Percentiles rank a stretch among this genome's conserved stretches.
Conservation (phyloP, 2,888 invertebrate species). For the Isotomurus palustris region DNA sequence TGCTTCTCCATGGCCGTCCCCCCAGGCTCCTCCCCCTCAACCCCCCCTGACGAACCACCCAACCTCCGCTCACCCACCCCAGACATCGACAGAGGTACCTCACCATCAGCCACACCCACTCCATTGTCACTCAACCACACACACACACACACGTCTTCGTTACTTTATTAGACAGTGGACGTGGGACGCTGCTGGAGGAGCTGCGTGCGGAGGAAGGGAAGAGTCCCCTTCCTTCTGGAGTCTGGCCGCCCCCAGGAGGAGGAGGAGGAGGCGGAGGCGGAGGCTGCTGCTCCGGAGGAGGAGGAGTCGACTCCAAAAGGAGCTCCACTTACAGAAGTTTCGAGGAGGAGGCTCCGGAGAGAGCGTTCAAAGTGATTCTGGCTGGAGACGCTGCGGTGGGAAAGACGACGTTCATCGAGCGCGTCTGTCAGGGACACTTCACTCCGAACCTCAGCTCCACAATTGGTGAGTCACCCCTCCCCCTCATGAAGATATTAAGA, state of each 20-base stretch:
- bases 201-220: conserved; percentile 38
- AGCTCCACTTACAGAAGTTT: not conserved
- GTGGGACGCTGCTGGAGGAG: conserved; percentile 42
- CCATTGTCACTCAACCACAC: too few relatives aligned
- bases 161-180: conserved; percentile 38
- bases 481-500: not conserved
- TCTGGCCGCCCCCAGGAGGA: conserved; percentile 24
- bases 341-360: conserved; percentile 50
- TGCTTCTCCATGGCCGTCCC: conserved; percentile 48
- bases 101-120: not conserved
- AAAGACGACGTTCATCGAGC: conserved; percentile 59
- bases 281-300: too few relatives aligned
- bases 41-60: conserved; percentile 11
- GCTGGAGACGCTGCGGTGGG: conserved; percentile 62
- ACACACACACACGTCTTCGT: not conserved
- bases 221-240: conserved; percentile 40
- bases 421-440: conserved; percentile 58
- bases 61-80: conserved; percentile 5
- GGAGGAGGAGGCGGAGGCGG: not conserved
- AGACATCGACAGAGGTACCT: conserved; percentile 35
- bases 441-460: conserved; percentile 57
- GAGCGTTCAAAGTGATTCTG: conserved; percentile 60
- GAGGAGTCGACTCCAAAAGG: not conserved
- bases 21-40: conserved; percentile 10
- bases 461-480: conserved; percentile 51